These are phyloP conservation scores for Nephrocerus scutellatus DNA, from an alignment of 2,888 invertebrate species.

Conservation along the genomic window DNA sequence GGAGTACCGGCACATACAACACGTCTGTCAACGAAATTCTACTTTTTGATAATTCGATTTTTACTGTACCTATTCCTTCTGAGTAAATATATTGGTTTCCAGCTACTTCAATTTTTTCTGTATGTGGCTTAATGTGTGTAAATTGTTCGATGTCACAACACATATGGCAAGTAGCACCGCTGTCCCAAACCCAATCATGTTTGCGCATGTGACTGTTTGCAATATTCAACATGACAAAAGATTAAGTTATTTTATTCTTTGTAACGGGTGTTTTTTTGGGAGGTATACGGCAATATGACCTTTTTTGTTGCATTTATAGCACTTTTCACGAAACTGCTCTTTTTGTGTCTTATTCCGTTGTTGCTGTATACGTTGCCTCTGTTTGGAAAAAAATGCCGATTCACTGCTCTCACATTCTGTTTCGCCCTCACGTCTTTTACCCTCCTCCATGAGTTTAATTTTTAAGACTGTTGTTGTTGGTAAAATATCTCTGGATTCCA, in stretches of 20 bases:
- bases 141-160: conserved; percentile 1
- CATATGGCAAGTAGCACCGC: conserved; percentile 7
- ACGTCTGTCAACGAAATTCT: conserved; percentile 1
- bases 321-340: conserved; percentile 5
- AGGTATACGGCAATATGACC: conserved; percentile 1
- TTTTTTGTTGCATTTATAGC: conserved; percentile 8
- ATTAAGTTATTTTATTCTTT: background rate
- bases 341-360: conserved; percentile 1
- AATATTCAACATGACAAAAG: conserved; percentile 6
- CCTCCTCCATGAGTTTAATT: conserved; percentile 8
- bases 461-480: conserved; percentile 6
- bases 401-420: conserved; percentile 1
- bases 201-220: background rate
- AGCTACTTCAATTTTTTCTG: conserved; percentile 1
- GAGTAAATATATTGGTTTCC: conserved; percentile 3
- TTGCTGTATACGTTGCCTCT: background rate
- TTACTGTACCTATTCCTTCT: conserved; percentile 3
- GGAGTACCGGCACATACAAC: conserved; percentile 6
- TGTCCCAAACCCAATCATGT: conserved; percentile 3
- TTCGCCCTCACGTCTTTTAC: conserved; percentile 6
- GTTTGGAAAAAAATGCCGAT: conserved; percentile 9
- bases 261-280: background rate
- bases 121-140: background rate
- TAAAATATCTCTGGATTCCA: conserved; percentile 16
- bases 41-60: background rate